Conservation (phyloP, 2,797 vertebrate species). For the Gobio occitaniae region DNA sequence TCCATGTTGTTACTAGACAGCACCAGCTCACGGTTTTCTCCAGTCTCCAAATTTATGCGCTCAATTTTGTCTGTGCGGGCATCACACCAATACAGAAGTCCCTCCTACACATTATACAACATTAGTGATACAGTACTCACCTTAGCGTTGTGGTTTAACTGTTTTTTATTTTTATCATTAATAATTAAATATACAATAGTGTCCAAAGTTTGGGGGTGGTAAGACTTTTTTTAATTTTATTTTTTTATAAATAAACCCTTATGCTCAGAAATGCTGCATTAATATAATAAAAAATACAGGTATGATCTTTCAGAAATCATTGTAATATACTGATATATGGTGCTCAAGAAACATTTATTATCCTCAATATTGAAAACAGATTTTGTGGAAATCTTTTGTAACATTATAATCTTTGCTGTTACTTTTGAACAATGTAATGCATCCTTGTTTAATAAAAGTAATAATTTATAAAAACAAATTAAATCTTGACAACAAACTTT, state of each 20-base stretch:
- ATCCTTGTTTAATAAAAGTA: too few species aligned
- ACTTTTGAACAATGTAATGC: too few species aligned
- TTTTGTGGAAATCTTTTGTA: background rate
- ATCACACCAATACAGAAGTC: slow-evolving; percentile 96
- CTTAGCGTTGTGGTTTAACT: background rate
- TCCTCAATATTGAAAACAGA: background rate
- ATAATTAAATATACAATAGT: background rate
- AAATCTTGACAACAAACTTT: too few species aligned
- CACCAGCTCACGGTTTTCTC: slow-evolving; percentile 91
- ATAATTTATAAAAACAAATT: too few species aligned
- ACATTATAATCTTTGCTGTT: too few species aligned
- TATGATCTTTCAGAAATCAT: too few species aligned
- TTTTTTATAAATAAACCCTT: background rate
- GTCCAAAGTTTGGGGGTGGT: background rate
- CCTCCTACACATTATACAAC: slow-evolving; percentile 75
- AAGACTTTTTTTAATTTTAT: background rate
- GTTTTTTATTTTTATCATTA: background rate
- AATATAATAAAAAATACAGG: too few species aligned
- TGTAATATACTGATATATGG: background rate
- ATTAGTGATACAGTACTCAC: background rate
- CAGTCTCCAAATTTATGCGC: slow-evolving; percentile 93
- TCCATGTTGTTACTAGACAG: slow-evolving; percentile 97
- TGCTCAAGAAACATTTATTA: background rate
- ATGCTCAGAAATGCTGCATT: too few species aligned
- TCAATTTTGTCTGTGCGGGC: slow-evolving; percentile 96